Percentiles rank a stretch among this genome's conserved stretches.
phyloP scores from a whole-genome alignment of 2,113 vertebrate genomes.

The Solenodon paradoxus region DNA sequence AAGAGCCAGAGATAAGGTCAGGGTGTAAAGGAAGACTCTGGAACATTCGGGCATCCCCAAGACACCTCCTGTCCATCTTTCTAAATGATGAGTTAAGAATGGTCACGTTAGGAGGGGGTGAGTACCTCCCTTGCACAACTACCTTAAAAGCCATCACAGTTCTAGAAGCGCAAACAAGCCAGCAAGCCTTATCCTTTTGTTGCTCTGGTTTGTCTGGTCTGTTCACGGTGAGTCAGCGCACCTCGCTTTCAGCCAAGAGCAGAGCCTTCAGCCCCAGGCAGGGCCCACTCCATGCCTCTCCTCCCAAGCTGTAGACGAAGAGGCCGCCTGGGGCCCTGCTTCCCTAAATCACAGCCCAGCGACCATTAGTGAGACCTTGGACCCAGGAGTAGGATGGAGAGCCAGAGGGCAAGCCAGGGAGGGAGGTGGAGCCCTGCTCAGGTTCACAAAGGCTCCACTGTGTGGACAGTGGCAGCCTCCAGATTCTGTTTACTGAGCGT shows the following conservation, averaged over 20 bases:
- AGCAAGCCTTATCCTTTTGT: neutral
- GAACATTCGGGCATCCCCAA: too few relatives aligned
- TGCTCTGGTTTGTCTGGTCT: neutral
- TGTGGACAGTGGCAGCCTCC: neutral
- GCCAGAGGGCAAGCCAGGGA: neutral
- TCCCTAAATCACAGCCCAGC: neutral
- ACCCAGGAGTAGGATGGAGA: neutral
- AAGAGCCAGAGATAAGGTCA: neutral
- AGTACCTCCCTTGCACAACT: accelerated
- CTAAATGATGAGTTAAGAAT: neutral
- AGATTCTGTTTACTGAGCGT: neutral
- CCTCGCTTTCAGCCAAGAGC: neutral
- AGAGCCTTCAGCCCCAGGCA: neutral
- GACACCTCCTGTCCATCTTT: neutral
- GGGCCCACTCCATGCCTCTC: neutral
- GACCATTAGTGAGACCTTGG: neutral
- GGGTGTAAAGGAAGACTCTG: neutral
- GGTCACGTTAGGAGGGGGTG: neutral
- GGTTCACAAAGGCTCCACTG: neutral
- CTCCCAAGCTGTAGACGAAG: neutral
- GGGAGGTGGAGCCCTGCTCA: neutral
- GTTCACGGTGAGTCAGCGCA: neutral
- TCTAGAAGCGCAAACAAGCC: neutral
- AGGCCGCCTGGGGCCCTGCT: neutral
- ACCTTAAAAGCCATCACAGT: too few relatives aligned